Percentiles rank a stretch among this genome's conserved stretches.
Conservation (phyloP, 2,113 vertebrate genomes). For the Gallinago jamesoni region DNA sequence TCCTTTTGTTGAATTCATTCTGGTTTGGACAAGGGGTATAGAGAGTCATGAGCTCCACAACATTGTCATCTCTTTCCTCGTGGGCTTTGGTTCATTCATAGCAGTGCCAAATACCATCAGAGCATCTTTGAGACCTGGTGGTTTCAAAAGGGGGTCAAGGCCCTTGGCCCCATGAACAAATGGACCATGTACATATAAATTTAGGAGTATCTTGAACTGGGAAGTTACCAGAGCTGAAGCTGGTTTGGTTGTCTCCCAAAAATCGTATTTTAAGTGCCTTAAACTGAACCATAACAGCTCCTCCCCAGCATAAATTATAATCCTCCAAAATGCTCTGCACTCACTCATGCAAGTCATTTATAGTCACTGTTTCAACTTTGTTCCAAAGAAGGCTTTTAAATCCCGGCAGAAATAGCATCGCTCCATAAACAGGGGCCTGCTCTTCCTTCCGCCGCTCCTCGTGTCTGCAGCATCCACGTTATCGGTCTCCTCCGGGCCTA, state of each 20-base stretch:
- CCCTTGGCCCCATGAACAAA: not conserved
- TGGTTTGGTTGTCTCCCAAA: slow-evolving; percentile 47
- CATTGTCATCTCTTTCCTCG: not conserved
- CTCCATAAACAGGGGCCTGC: not conserved
- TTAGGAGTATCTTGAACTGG: not conserved
- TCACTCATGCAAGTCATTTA: slow-evolving; percentile 35
- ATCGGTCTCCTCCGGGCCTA: not conserved
- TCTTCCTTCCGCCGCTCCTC: slow-evolving; percentile 4
- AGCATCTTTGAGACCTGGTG: not conserved
- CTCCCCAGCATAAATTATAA: slow-evolving; percentile 57
- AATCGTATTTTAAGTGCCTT: slow-evolving; percentile 45
- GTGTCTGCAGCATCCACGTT: not conserved
- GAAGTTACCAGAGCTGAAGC: slow-evolving; percentile 11
- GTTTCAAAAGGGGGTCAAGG: not conserved
- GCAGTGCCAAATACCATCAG: not conserved
- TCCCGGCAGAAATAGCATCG: slow-evolving; percentile 8
- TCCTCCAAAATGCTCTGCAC: slow-evolving; percentile 4
- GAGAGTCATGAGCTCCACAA: not conserved
- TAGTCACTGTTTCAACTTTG: slow-evolving; percentile 4
- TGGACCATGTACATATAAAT: not conserved
- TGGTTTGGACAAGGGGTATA: not conserved
- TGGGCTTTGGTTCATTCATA: not conserved
- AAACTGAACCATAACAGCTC: slow-evolving; percentile 31
- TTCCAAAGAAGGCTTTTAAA: slow-evolving; percentile 12
- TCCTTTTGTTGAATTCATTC: not conserved